Percentiles rank a stretch among this genome's conserved stretches.
phyloP scores from a whole-genome alignment of 2,888 invertebrate species.

The Dasypogon diadema region DNA sequence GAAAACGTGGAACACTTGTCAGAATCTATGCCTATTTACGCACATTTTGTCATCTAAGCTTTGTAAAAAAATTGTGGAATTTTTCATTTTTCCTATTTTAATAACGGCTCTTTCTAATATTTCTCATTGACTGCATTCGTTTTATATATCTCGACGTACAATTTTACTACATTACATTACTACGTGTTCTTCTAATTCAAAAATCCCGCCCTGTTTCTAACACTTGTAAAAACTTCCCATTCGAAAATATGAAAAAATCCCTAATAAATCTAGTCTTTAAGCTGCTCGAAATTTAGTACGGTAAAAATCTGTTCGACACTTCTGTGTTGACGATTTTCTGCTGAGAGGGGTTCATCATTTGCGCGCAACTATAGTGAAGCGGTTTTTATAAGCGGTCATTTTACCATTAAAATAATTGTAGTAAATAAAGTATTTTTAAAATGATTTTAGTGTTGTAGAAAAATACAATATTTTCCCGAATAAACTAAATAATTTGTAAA shows the following conservation, averaged over 20 bases:
- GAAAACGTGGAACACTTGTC: too few relatives aligned
- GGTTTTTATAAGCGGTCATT: slow-evolving; percentile 52
- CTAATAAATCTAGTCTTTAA: slow-evolving; percentile 18
- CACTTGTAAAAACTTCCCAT: slow-evolving; percentile 4
- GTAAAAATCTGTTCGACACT: slow-evolving; percentile 29
- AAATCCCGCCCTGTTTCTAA: too few relatives aligned
- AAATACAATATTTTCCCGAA: slow-evolving; percentile 40
- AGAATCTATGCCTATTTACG: too few relatives aligned
- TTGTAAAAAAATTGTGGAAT: too few relatives aligned
- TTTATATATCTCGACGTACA: too few relatives aligned
- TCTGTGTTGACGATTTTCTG: slow-evolving; percentile 55
- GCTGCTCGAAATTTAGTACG: slow-evolving; percentile 32
- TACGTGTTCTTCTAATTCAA: too few relatives aligned
- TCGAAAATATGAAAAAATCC: not conserved
- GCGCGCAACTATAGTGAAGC: slow-evolving; percentile 57
- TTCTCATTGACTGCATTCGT: too few relatives aligned
- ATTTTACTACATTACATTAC: too few relatives aligned
- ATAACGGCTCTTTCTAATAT: too few relatives aligned
- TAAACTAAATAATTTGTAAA: slow-evolving; percentile 26
- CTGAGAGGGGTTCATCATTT: slow-evolving; percentile 52
- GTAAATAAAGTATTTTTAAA: slow-evolving; percentile 12
- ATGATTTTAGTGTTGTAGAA: slow-evolving; percentile 34
- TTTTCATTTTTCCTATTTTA: too few relatives aligned
- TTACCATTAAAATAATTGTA: slow-evolving; percentile 40
- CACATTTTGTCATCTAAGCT: too few relatives aligned